Evolutionary conservation across 1,140 invertebrate genomes (phyloP).

Genomic region (Sarcophaga bullata): DNA sequence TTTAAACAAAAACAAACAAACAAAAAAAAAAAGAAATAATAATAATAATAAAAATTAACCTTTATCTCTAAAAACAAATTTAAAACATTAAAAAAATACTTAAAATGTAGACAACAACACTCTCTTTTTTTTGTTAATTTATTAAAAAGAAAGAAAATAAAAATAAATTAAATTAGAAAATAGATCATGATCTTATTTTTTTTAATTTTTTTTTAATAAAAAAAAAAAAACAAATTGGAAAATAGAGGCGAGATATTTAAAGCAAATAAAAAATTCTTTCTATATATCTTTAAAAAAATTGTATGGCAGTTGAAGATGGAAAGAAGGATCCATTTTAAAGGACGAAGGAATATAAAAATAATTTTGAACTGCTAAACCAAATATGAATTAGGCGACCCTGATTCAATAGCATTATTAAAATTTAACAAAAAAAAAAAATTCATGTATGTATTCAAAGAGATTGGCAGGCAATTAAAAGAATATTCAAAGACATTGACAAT

Average conservation of each 20-base stretch:
- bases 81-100: not conserved
- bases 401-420: too few relatives aligned
- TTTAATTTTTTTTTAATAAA: not conserved
- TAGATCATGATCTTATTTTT: not conserved
- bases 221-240: not conserved
- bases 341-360: not conserved
- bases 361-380: too few relatives aligned
- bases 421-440: too few relatives aligned
- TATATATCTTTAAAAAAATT: not conserved
- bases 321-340: not conserved
- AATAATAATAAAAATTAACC: not conserved
- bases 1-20: not conserved
- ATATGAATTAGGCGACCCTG: too few relatives aligned
- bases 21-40: not conserved
- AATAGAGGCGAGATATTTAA: not conserved
- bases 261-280: not conserved
- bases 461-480: too few relatives aligned
- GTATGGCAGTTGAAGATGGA: not conserved
- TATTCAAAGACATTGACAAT: too few relatives aligned
- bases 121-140: constrained; percentile 4
- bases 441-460: too few relatives aligned
- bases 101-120: not conserved
- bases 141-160: not conserved
- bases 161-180: not conserved
- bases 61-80: not conserved